Evolutionary conservation across 2,797 vertebrate genomes (phyloP), one percentile per base, ranked within the genome.

Genomic region (Crocidura indochinensis): DNA sequence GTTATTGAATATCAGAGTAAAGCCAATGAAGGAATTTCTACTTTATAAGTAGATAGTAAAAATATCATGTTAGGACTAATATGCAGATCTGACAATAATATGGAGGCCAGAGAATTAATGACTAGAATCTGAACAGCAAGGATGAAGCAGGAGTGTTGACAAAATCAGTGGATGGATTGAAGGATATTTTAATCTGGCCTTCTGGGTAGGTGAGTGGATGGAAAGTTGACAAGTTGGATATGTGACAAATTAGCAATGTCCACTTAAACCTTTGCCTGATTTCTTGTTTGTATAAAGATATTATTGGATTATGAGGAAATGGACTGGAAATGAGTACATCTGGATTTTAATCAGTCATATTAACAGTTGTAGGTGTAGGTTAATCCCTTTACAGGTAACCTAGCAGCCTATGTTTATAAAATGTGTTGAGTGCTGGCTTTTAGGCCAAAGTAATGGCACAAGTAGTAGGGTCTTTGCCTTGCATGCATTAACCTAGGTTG

Each of bases 1-100:
- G 75, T 75, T 22, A 53, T 1, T 90, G 10, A 47, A 72, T 69
- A 65, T 51, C 78, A 10, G 10, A 71, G 19, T 17, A 62, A 91
- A 94, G 56, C 9, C 71, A 86, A 81, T 88, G n/a, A 9, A 76
- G 10, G 22, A 49, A 68, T 67, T 79, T 82, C 10, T 27, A 44
- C 27, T 82, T 31, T 65, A 69, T 44, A 64, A 76, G 72, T 44
- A 14, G 8, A 44, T 49, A 69, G 38, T 91, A 88, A 14, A 8
- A 69, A 86, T 26, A 60, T n/a, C 71, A 26, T 67, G 47, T 19
- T 47, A 72, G 8, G 20, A 29, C 20, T 62, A 73, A 20, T 83
- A 7, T 68, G 3, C 14, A 80, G 60, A n/a, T 68, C 53, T n/a
- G n/a, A 71, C n/a, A 72, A 44, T 68, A 84, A 68, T n/a, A 49